Percentiles rank a stretch among this genome's conserved stretches.
phyloP scores from a whole-genome alignment of 2,888 invertebrate genomes.

The Polyommatus iphigenia region DNA sequence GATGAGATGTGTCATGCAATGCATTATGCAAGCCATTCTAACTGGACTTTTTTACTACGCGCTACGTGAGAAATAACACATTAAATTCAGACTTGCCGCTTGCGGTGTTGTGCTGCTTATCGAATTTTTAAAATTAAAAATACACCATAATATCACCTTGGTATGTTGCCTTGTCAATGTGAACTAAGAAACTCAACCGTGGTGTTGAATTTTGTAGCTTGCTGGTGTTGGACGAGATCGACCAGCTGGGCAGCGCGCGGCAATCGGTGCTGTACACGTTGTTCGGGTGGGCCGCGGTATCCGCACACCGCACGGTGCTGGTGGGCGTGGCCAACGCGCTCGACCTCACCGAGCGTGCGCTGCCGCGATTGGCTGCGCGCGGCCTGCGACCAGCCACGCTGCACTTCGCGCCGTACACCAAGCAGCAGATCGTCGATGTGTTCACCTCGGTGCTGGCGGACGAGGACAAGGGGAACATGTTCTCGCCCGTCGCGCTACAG shows the following conservation, averaged over 20 bases:
- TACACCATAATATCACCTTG: not conserved
- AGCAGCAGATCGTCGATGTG: slow-evolving; percentile 93
- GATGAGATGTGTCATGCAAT: not conserved
- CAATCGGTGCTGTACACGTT: slow-evolving; percentile 95
- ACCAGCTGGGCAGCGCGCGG: slow-evolving; percentile 91
- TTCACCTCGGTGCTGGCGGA: slow-evolving; percentile 88
- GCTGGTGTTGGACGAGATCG: slow-evolving; percentile 96
- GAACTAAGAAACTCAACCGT: not conserved
- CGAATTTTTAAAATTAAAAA: too few relatives aligned
- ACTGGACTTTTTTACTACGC: not conserved
- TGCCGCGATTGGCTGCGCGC: slow-evolving; percentile 91
- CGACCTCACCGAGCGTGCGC: slow-evolving; percentile 93
- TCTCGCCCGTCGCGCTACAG: slow-evolving; percentile 92
- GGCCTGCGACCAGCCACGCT: slow-evolving; percentile 87
- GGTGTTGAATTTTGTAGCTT: slow-evolving; percentile 73
- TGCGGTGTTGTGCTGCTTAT: too few relatives aligned
- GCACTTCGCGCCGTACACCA: slow-evolving; percentile 95
- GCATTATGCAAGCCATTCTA: not conserved
- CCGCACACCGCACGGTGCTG: slow-evolving; percentile 85
- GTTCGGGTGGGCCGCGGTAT: slow-evolving; percentile 93
- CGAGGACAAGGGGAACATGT: slow-evolving; percentile 84
- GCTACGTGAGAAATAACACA: not conserved
- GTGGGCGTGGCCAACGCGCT: slow-evolving; percentile 97
- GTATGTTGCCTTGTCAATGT: not conserved
- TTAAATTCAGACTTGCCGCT: too few relatives aligned